Evolutionary conservation across 2,888 invertebrate species (phyloP), one percentile per base, ranked within the genome.

Genomic region (Sarcophaga variegata): DNA sequence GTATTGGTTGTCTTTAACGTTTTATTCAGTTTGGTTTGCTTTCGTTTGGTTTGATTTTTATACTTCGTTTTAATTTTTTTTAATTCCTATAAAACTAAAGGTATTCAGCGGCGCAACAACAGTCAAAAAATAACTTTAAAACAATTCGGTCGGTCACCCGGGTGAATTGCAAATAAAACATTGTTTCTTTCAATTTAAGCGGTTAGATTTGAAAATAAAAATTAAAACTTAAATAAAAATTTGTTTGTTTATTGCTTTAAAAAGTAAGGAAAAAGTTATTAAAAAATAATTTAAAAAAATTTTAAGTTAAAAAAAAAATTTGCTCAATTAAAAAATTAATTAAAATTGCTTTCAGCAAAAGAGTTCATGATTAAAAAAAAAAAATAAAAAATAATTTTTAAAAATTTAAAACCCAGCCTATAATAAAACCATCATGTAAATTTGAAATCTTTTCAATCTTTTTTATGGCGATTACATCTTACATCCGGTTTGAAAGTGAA

Each of bases 41-140:
- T 78, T 78, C 6, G 47, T 49, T 70, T 69, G n/a, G 47, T 69
- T 70, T 70, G 10, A 37, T 37, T 37, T 8, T 37, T 37, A 37
- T 37, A 37, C 37, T 37, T 37, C 37, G 37, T 37, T 37, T 37
- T 37, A 37, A 37, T 69, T 62, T 45, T n/a, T 72, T 80, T 70
- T 45, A 25, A 86, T 84, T 87, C 87, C 84, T 87, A 87, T 84
- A 87, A 87, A 87, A 84, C 81, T 62, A 71, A 82, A 79, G 81
- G 87, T 72, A 84, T 87, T 76, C 37, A 81, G 78, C 81, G 79
- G 84, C 78, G 76, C 79, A 62, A 79, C 25, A 76, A 60, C 84
- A 87, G 87, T 87, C 69, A 76, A 79, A 79, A 79, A 76, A 20
- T 63, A 87, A 78, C 84, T 81, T 64, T 81, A 79, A 70, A 82